A percentile compares a stretch with the other conserved stretches of the same genome.
Evolutionary conservation across 1,140 invertebrate species (phyloP).

Genomic region (Drosophila seguyi): DNA sequence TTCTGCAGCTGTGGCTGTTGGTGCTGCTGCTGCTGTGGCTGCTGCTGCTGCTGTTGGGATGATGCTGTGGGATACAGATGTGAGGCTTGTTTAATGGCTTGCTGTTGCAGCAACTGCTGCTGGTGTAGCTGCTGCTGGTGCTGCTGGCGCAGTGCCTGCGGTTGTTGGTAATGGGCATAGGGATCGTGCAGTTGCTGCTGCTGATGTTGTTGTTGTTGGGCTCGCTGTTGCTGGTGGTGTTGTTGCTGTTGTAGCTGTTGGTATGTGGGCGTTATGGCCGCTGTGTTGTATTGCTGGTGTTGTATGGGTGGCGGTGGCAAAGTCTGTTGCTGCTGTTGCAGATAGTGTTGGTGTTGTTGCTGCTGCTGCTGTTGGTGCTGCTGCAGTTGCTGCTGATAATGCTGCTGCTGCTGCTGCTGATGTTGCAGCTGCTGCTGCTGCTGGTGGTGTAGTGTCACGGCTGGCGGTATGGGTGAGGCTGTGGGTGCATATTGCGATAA

Average conservation of each 20-base stretch:
- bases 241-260: slow-evolving; percentile 74
- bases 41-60: slow-evolving; percentile 65
- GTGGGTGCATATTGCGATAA: slow-evolving; percentile 85
- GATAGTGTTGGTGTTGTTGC: slow-evolving; percentile 70
- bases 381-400: slow-evolving; percentile 31
- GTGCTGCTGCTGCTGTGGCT: slow-evolving; percentile 77
- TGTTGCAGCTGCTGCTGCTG: slow-evolving; percentile 50
- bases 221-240: slow-evolving; percentile 52
- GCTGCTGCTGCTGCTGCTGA: slow-evolving; percentile 31
- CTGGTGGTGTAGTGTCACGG: slow-evolving; percentile 48
- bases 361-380: slow-evolving; percentile 34
- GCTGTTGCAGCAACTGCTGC: slow-evolving; percentile 76
- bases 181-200: slow-evolving; percentile 72
- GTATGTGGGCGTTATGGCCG: slow-evolving; percentile 79
- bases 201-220: slow-evolving; percentile 60
- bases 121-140: slow-evolving; percentile 66
- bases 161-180: slow-evolving; percentile 70
- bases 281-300: slow-evolving; percentile 82
- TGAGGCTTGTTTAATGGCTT: slow-evolving; percentile 84
- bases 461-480: slow-evolving; percentile 75
- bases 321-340: slow-evolving; percentile 81
- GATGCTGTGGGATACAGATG: slow-evolving; percentile 80
- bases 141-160: slow-evolving; percentile 66
- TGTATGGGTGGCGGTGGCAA: slow-evolving; percentile 78
- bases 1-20: slow-evolving; percentile 54